Percentiles rank a stretch among this genome's conserved stretches.
Conservation (phyloP, 64 coral and sea anemone species). For the Pocillopora damicornis region DNA sequence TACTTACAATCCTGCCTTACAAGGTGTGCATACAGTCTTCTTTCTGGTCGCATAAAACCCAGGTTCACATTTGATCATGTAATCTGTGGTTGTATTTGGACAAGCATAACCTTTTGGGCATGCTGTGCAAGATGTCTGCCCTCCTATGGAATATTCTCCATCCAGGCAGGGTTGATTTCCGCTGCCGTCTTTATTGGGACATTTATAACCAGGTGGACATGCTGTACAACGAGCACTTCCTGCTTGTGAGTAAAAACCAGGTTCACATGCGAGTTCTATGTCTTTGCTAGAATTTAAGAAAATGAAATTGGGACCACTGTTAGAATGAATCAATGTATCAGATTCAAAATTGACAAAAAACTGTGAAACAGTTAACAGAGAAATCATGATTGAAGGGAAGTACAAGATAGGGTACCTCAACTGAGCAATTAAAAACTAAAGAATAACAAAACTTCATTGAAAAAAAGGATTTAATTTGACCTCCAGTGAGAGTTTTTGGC, state of each 20-base stretch:
- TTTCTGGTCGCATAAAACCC: slow-evolving; percentile 61
- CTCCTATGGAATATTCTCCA: slow-evolving; percentile 80
- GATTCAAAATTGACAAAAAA: too few species aligned
- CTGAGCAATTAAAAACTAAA: too few species aligned
- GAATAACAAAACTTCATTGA: too few species aligned
- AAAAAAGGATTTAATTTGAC: too few species aligned
- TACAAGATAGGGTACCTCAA: too few species aligned
- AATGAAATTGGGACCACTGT: background rate
- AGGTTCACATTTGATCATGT: slow-evolving; percentile 61
- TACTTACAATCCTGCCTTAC: slow-evolving; percentile 93
- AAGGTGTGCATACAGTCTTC: slow-evolving; percentile 63
- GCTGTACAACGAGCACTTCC: slow-evolving; percentile 29
- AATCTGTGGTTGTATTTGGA: slow-evolving; percentile 76
- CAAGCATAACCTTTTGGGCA: slow-evolving; percentile 92
- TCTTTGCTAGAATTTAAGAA: slow-evolving; percentile 51
- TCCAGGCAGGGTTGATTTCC: slow-evolving; percentile 64
- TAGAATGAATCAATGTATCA: too few species aligned
- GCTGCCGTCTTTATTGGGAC: slow-evolving; percentile 48
- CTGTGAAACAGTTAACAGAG: too few species aligned
- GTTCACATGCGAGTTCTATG: slow-evolving; percentile 49
- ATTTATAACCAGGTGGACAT: slow-evolving; percentile 83
- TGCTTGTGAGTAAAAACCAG: slow-evolving; percentile 64
- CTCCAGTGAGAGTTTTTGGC: too few species aligned
- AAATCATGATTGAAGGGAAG: too few species aligned
- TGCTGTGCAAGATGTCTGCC: slow-evolving; percentile 42